Conservation (phyloP, 2,888 invertebrate genomes). For the Eubasilissa splendida region DNA sequence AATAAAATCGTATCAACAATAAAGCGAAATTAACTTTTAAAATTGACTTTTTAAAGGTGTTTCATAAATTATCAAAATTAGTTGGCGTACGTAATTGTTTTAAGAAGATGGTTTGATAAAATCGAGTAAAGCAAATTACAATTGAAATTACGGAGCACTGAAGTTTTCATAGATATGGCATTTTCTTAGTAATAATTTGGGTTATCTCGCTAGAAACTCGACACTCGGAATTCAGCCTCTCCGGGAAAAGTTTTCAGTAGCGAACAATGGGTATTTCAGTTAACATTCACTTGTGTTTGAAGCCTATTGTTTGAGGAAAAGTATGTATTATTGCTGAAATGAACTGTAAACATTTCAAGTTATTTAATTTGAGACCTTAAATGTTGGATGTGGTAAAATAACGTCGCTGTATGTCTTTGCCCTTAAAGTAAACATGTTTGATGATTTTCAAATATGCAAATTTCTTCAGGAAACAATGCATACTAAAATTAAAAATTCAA, state of each 20-base stretch:
- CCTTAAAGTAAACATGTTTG: too few species aligned
- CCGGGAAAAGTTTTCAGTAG: conserved; percentile 20
- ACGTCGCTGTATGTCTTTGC: too few species aligned
- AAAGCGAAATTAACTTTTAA: too few species aligned
- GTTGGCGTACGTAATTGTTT: too few species aligned
- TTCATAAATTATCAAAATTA: too few species aligned
- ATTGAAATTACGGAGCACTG: conserved; percentile 19
- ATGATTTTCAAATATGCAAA: too few species aligned
- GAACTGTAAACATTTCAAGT: conserved; percentile 40
- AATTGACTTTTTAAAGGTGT: too few species aligned
- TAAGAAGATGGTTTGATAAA: too few species aligned
- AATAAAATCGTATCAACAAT: too few species aligned
- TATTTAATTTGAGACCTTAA: conserved; percentile 24
- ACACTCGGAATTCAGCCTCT: conserved; percentile 39
- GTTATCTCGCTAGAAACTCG: conserved; percentile 35
- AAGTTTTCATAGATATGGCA: conserved; percentile 24
- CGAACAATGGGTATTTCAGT: conserved; percentile 31
- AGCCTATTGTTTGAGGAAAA: conserved; percentile 36
- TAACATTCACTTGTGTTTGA: conserved; percentile 33
- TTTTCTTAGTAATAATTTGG: conserved; percentile 43
- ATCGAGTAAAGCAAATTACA: neutral
- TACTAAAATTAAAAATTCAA: too few species aligned
- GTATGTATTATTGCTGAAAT: conserved; percentile 34
- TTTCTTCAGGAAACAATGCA: too few species aligned
- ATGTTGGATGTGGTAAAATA: conserved; percentile 19